Evolutionary conservation across 2,113 vertebrate species (phyloP), one percentile per base, ranked within the genome.

Genomic region (Gymnorhina tibicen): DNA sequence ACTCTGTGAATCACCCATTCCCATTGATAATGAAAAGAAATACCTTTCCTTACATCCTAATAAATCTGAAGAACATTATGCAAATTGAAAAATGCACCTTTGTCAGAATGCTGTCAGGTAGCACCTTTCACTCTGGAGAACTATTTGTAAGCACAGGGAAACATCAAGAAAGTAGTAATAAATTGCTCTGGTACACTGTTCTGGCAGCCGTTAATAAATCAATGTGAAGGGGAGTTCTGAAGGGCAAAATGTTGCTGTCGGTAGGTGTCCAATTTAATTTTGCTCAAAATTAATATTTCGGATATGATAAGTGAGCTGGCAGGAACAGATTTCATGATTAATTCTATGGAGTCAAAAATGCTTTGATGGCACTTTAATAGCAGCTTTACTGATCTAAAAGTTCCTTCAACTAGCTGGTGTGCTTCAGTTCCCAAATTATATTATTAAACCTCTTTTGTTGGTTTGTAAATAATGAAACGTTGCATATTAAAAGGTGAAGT

Each of bases 231-330:
- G 97, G 97, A 98, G 98, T 98, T 98, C 97, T 98, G 98, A 98
- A 98, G 98, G 98, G 98, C 98, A 98, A 98, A 98, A 98, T 98
- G 98, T 98, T 98, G 97, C 98, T 98, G 98, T 98, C 96, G 89
- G 98, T 98, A 97, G 98, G 98, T 98, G 98, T 98, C 98, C 95
- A 94, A 98, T 98, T 98, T 98, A 98, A 98, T 98, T 98, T 98
- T 98, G 91, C 97, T 98, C 97, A 98, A 98, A 98, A 98, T 98
- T 98, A 98, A 98, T 98, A 98, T 98, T 98, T 98, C 93, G 96
- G 97, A 98, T 98, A 98, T 98, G 98, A 98, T 98, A 98, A 98
- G 98, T 98, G 98, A 98, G 97, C 97, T 98, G 98, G 97, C 98
- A 98, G 98, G 96, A 98, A 96, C 98, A 98, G 97, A 98, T 98